These are phyloP conservation scores for Montipora foliosa DNA, from an alignment of 64 coral and sea anemone species.

Conservation along the genomic window DNA sequence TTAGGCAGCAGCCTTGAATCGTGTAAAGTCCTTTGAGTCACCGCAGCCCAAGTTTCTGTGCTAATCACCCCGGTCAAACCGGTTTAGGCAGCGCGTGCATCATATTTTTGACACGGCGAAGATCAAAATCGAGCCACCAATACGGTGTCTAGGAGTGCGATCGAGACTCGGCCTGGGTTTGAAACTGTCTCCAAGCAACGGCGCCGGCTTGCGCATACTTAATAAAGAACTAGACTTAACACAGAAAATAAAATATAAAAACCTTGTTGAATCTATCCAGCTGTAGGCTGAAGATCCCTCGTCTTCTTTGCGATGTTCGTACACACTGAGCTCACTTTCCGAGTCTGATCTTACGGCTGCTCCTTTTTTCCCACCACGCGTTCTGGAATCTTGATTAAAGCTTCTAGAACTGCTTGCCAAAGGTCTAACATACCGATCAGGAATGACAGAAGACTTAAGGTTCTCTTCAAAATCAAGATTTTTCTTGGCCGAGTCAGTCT, in stretches of 20 bases:
- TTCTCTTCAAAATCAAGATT: slow-evolving; percentile 29
- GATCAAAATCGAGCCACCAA: too few relatives aligned
- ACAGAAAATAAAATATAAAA: slow-evolving; percentile 1
- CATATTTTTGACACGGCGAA: too few relatives aligned
- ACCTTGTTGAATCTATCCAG: slow-evolving; percentile 43
- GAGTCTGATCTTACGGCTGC: slow-evolving; percentile 37
- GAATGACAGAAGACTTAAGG: not conserved
- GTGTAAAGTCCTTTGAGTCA: too few relatives aligned
- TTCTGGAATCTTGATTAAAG: slow-evolving; percentile 20
- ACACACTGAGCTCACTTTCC: slow-evolving; percentile 6
- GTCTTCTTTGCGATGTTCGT: not conserved
- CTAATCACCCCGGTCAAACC: too few relatives aligned
- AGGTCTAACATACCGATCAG: slow-evolving; percentile 8
- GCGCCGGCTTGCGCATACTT: not conserved
- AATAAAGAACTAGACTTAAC: not conserved
- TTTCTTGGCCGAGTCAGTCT: not conserved
- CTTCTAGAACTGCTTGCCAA: slow-evolving; percentile 38
- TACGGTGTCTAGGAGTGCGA: too few relatives aligned
- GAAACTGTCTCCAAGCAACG: too few relatives aligned
- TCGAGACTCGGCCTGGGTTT: too few relatives aligned
- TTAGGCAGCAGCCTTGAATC: too few relatives aligned
- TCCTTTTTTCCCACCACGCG: not conserved
- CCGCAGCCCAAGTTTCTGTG: too few relatives aligned
- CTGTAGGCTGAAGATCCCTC: not conserved
- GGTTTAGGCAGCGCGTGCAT: too few relatives aligned